Base-by-base conservation (phyloP, 2,797 vertebrate genomes). In the Pseudochaenichthys georgianus region DNA sequence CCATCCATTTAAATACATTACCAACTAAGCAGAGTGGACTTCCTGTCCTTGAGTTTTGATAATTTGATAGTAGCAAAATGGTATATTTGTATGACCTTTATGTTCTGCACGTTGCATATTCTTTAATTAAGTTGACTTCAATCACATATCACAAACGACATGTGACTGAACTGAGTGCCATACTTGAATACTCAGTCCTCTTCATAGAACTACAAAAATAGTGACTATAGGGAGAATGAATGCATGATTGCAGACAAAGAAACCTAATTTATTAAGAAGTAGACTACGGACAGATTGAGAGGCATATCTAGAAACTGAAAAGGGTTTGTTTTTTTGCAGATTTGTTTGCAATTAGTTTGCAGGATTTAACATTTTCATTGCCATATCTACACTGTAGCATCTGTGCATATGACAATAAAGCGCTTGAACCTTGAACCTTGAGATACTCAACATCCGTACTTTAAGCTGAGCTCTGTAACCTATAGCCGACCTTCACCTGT, bases 401-500 rank as follows among this genome's bases (percentile, higher is more conserved):
- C 28, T 28, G 28, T 28, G 28, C 4, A 28, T 28, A 28, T 28
- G 28, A 28, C 28, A 28, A 28, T 28, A 28, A 28, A 28, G 28
- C 28, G 28, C 28, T 28, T 28, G 28, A 5, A 28, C 23, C 23
- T 28, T 28, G 23, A 28, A 28, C 28, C 28, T 28, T 28, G 4
- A 28, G 28, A 54, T 11, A 16, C 15, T 46, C 19, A 34, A 70
- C 53, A 21, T 64, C 28, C 13, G 5, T 16, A 8, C 9, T 21
- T 66, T 38, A 16, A 21, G 15, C 8, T 34, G 41, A 46, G 19
- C 21, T 60, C 11, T 43, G 48, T 52, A 0, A 43, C 47, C 2
- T 47, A 21, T 57, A 76, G 66, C 41, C 34, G 5, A 75, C 63
- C 78, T 74, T 85, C 69, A 82, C 70, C 73, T 43, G 21, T 17